These are phyloP conservation scores for Podotricha telesiphe DNA, from an alignment of 2,888 invertebrate species.

Conservation along the genomic window DNA sequence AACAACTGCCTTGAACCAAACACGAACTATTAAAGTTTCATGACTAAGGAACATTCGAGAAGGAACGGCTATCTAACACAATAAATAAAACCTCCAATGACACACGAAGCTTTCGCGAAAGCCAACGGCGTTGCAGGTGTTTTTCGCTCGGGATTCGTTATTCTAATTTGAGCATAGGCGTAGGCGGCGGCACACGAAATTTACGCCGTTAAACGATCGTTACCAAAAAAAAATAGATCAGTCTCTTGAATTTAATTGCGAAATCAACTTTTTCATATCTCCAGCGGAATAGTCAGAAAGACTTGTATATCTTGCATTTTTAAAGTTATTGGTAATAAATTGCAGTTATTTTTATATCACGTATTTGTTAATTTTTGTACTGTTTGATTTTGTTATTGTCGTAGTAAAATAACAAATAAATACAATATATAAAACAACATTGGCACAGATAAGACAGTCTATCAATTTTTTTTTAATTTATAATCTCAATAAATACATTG, in stretches of 20 bases:
- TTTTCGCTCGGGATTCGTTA: slow-evolving; percentile 34
- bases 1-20: slow-evolving; percentile 74
- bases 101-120: slow-evolving; percentile 26
- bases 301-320: too few species aligned
- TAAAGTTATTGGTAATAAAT: too few species aligned
- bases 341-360: too few species aligned
- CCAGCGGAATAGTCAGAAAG: too few species aligned
- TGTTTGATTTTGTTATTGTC: too few species aligned
- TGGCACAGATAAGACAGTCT: too few species aligned
- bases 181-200: slow-evolving; percentile 27
- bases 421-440: too few species aligned
- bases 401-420: too few species aligned
- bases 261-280: background rate
- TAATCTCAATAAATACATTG: too few species aligned
- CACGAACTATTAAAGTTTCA: slow-evolving; percentile 71
- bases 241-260: background rate
- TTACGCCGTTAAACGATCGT: slow-evolving; percentile 41
- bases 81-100: slow-evolving; percentile 37
- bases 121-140: slow-evolving; percentile 33
- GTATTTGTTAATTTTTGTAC: too few species aligned
- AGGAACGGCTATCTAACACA: slow-evolving; percentile 32
- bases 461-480: too few species aligned
- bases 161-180: slow-evolving; percentile 34
- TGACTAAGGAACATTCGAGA: slow-evolving; percentile 60
- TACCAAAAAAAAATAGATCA: slow-evolving; percentile 39